Base-by-base conservation (phyloP, 2,113 vertebrate species). In the Sinocyclocheilus maitianheensis region DNA sequence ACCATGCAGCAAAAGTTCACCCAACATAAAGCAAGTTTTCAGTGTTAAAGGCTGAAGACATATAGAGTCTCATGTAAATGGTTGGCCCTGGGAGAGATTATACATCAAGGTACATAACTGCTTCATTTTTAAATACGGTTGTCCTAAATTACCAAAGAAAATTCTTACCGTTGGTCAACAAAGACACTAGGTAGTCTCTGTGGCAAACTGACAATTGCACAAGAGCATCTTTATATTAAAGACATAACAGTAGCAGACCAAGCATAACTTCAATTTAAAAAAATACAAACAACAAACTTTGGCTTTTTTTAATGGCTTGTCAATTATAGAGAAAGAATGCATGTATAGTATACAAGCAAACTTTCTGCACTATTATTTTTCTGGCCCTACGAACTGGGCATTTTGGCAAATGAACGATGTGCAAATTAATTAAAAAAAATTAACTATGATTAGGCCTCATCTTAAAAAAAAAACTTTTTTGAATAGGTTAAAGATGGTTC, bases 1-100 rank as follows among this genome's bases (percentile, higher is more conserved):
- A 86, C 85, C 90, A 91, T 90, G 87, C 88, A 90, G 71, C 84
- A 89, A 88, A 34, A 84, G 85, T 82, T 83, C 84, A 26, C 60
- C 40, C 77, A 69, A 20, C 48, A 46, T 24, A 81, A 67, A 60
- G 79, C 43, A 85, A 76, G 24, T 30, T 67, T 81, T 67, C 24
- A 69, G n/a, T 53, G 40, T 48, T 80, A 43, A 74, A 82, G 60
- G 77, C 78, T 81, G 20, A 71, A 80, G 34, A 82, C 30, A 63
- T 51, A 81, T 7, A 74, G 20, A 58, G 37, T 71, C 48, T 81
- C 30, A 62, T 14, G 67, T 62, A 82, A 82, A 86, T 62, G 24
- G 24, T 24, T 84, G 82, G 81, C 74, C 40, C 60, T 48, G 40
- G 60, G n/a, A 67, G 14, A 65, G n/a, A 81, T 48, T 65, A 40